A percentile compares a stretch with the other conserved stretches of the same genome.
Conservation (phyloP, 2,888 invertebrate species). For the Baccha elongata region DNA sequence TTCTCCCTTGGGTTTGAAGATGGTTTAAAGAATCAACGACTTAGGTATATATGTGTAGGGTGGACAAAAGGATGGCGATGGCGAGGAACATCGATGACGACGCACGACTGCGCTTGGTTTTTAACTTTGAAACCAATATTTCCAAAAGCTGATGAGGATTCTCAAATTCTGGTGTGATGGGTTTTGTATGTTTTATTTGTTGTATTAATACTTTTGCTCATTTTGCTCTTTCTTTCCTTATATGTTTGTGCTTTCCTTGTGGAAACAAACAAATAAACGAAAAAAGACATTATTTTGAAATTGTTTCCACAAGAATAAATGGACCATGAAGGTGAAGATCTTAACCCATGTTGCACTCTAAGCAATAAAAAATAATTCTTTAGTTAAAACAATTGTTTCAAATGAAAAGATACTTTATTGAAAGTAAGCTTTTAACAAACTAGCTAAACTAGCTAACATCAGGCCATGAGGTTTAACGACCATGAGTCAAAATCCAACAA, state of each 20-base stretch:
- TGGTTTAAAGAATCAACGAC: not conserved
- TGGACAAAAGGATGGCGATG: not conserved
- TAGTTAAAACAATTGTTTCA: no score
- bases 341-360: slow-evolving; percentile 40
- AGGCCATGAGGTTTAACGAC: no score
- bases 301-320: slow-evolving; percentile 46
- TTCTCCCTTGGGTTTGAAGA: slow-evolving; percentile 16
- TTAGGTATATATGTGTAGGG: not conserved
- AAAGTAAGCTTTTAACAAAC: no score
- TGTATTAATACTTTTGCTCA: slow-evolving; percentile 21
- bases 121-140: slow-evolving; percentile 20
- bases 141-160: slow-evolving; percentile 49
- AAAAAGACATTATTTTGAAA: slow-evolving; percentile 26
- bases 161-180: no score
- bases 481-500: no score
- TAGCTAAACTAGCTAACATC: no score
- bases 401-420: no score
- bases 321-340: slow-evolving; percentile 65
- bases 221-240: not conserved
- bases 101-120: no score
- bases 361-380: no score
- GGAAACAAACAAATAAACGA: not conserved
- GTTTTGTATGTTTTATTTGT: slow-evolving; percentile 18
- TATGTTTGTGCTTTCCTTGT: not conserved
- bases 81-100: not conserved